These are phyloP conservation scores for Macrophya alboannulata DNA, from an alignment of 2,888 invertebrate genomes.

Conservation along the genomic window DNA sequence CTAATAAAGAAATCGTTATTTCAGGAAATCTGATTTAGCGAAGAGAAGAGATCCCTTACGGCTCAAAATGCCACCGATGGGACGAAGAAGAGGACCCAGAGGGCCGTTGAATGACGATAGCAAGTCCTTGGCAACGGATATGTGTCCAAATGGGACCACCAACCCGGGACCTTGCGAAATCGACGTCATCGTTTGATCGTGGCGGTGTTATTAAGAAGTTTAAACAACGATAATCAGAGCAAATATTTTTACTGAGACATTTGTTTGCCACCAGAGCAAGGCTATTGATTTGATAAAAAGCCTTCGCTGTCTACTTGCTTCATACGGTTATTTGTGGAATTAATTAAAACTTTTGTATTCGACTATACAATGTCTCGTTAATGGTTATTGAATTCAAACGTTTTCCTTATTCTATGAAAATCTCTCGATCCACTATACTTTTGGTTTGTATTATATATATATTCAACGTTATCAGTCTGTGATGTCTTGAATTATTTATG, in stretches of 20 bases:
- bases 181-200: constrained; percentile 69
- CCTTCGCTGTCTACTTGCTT: neutral
- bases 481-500: constrained; percentile 27
- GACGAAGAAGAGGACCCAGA: constrained; percentile 58
- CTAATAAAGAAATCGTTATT: neutral
- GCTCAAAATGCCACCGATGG: constrained; percentile 69
- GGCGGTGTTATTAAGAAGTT: neutral
- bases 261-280: neutral
- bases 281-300: neutral
- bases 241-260: neutral
- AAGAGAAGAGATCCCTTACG: constrained; percentile 67
- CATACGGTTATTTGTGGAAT: neutral
- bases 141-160: constrained; percentile 70
- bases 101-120: constrained; percentile 66
- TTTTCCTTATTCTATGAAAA: neutral
- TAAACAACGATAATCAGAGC: neutral
- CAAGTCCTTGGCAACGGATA: constrained; percentile 70
- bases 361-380: neutral
- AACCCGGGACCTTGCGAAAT: constrained; percentile 57
- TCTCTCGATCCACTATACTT: neutral
- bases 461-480: constrained; percentile 17
- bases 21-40: constrained; percentile 64
- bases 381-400: neutral
- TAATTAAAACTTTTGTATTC: neutral
- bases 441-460: neutral